phyloP scores from a whole-genome alignment of 2,113 vertebrate genomes.

The Balaenoptera acutorostrata region DNA sequence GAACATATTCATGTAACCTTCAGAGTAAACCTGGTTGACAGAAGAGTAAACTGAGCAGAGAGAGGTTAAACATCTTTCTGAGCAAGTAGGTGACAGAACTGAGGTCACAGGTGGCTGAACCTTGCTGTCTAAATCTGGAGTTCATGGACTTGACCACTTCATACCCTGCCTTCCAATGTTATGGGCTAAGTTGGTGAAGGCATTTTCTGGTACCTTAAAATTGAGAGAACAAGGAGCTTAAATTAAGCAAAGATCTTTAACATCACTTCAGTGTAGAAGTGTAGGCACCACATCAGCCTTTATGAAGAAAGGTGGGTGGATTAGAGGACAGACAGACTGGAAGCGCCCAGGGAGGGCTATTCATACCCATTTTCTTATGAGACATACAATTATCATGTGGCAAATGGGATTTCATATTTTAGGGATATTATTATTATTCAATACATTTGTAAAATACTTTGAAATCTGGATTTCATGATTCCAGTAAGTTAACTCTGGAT shows the following conservation, averaged over 20 bases:
- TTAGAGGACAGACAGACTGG: neutral
- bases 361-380: neutral
- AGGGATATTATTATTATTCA: neutral
- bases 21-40: neutral
- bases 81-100: neutral
- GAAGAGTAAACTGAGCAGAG: neutral
- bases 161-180: neutral
- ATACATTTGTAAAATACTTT: neutral
- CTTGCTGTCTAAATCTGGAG: neutral
- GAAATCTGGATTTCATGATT: neutral
- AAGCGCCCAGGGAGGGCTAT: neutral
- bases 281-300: neutral
- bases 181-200: neutral
- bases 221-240: neutral
- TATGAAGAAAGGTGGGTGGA: neutral
- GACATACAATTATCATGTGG: neutral
- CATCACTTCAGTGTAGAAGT: neutral
- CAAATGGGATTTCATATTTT: neutral
- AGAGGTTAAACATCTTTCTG: neutral
- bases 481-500: neutral
- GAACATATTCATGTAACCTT: neutral
- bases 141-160: neutral
- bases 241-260: neutral
- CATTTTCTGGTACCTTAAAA: neutral
- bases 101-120: neutral